Percentiles rank a stretch among this genome's conserved stretches.
phyloP scores from a whole-genome alignment of 92 coral and sea anemone genomes.

The Desmophyllum pertusum region DNA sequence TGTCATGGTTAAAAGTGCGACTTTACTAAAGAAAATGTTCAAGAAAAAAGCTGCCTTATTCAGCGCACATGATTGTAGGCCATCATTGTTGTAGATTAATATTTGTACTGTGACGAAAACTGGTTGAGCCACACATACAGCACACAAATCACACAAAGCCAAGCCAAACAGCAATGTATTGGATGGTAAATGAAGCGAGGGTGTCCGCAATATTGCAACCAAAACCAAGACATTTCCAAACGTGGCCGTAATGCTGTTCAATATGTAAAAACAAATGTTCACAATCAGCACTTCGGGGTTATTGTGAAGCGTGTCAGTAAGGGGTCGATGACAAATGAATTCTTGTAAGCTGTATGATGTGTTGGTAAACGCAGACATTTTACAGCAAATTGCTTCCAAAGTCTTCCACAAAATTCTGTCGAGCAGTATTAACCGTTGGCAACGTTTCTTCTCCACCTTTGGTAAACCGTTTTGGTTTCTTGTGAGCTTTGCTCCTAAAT shows the following conservation, averaged over 20 bases:
- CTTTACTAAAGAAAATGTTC: not conserved
- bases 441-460: not conserved
- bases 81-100: not conserved
- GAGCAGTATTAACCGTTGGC: not conserved
- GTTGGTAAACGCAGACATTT: not conserved
- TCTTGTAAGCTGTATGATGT: not conserved
- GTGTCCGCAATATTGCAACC: slow-evolving; percentile 34
- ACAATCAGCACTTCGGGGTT: not conserved
- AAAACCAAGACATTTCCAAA: slow-evolving; percentile 7
- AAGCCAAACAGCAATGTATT: slow-evolving; percentile 19
- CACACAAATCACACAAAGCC: slow-evolving; percentile 23
- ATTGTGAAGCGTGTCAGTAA: not conserved
- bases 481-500: not conserved
- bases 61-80: not conserved
- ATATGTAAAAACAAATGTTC: not conserved
- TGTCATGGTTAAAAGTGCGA: not conserved
- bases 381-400: too few relatives aligned
- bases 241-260: slow-evolving; percentile 9
- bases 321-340: not conserved
- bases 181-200: slow-evolving; percentile 5
- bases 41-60: not conserved
- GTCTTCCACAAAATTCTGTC: not conserved
- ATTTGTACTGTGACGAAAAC: not conserved
- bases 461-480: not conserved
- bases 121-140: slow-evolving; percentile 22